These are phyloP conservation scores for Dione juno DNA, from an alignment of 2,888 invertebrate genomes.

Conservation along the genomic window DNA sequence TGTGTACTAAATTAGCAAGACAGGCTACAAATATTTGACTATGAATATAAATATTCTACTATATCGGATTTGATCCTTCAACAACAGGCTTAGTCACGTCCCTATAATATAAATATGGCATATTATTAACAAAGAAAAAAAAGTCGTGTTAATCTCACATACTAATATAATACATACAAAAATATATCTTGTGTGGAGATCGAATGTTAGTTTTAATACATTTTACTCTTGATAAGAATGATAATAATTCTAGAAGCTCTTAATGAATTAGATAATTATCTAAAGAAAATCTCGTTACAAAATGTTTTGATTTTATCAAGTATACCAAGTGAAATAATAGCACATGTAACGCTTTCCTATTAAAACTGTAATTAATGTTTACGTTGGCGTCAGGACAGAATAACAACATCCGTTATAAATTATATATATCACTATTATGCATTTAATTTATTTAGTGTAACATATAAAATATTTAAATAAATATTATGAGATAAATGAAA, in stretches of 20 bases:
- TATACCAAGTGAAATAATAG: constrained; percentile 28
- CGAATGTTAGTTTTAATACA: no score
- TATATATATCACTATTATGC: not conserved
- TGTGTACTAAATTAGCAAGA: no score
- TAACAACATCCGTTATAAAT: constrained; percentile 12
- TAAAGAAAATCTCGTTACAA: not conserved
- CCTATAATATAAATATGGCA: no score
- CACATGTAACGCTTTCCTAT: constrained; percentile 27
- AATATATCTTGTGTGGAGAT: no score
- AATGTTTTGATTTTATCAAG: constrained; percentile 26
- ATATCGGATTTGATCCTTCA: not conserved
- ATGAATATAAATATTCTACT: not conserved
- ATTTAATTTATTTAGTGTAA: not conserved
- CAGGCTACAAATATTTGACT: not conserved
- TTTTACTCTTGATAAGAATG: no score
- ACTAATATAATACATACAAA: no score
- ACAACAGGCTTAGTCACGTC: not conserved
- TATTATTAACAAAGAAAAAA: no score
- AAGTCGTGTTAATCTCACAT: no score
- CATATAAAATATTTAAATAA: no score
- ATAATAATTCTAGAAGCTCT: not conserved
- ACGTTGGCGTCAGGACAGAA: constrained; percentile 34
- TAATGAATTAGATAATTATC: not conserved
- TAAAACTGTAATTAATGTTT: constrained; percentile 44
- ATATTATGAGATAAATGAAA: no score